Base-by-base conservation (phyloP, 2,888 invertebrate genomes). In the Artemia sinica region DNA sequence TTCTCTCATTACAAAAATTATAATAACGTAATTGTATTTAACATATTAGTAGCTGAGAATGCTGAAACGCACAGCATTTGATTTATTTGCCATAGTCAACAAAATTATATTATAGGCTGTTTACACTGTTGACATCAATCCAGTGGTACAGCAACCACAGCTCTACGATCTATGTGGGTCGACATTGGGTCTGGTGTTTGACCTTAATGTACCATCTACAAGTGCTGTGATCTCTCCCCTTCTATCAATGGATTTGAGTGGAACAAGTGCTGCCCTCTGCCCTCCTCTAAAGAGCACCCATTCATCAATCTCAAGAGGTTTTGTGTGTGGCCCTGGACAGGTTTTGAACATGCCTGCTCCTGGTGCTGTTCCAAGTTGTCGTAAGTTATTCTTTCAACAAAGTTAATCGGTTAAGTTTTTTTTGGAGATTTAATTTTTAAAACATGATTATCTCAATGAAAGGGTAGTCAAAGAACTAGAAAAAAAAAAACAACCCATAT, bases 161-260 rank as follows among this genome's bases (percentile, higher is more conserved):
- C 80, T 96, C 1, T 96, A 95, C 76, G 94, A 95, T 73, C 85
- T 95, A 0, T 96, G 95, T 75, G 95, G 95, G 13, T 91, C 92
- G 1, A 95, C 94, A 0, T 78, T 96, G 71, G 90, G 89, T 75
- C 83, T 95, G 1, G 93, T 95, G 75, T 95, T 95, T 75, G 95
- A 95, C 78, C 79, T 96, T 65, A 89, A 91, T 63, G 93, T 94
- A 11, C 93, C 94, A 0, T 89, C 91, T 72, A 91, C 93, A 4
- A 92, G 89, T 75, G 89, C 87, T 50, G 86, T 91, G 1, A 89
- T 93, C 73, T 91, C 92, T 76, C 89, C 91, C 4, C 81, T 94
- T 8, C 79, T 93, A 49, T 93, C 92, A 75, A 88, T 93, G 2
- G 88, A 89, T 1, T 85, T 91, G 49, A 90, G 92, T 75, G 91